A percentile compares a stretch with the other conserved stretches of the same genome.
Conservation (phyloP, 2,797 vertebrate genomes). For the Mus caroli region DNA sequence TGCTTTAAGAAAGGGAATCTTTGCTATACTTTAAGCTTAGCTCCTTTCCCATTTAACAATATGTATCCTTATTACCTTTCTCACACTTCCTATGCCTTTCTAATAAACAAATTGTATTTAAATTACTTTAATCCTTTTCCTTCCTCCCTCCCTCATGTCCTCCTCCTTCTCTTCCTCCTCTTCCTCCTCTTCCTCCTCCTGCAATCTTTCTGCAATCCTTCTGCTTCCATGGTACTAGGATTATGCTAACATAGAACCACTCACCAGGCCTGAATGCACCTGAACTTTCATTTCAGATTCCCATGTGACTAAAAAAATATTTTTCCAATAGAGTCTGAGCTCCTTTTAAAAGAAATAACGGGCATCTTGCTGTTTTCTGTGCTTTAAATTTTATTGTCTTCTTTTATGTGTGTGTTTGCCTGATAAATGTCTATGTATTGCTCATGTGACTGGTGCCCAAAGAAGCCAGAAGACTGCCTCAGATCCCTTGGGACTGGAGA, state of each 20-base stretch:
- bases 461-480: neutral
- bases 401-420: neutral
- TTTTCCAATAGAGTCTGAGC: neutral
- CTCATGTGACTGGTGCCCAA: neutral
- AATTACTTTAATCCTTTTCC: neutral
- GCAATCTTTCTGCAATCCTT: neutral
- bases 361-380: neutral
- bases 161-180: neutral
- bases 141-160: neutral
- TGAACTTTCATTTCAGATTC: neutral
- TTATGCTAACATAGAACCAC: neutral
- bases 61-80: neutral
- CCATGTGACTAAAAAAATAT: neutral
- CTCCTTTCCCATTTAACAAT: neutral
- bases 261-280: neutral
- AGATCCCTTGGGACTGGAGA: neutral
- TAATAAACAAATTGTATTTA: neutral
- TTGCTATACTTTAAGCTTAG: neutral
- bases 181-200: neutral
- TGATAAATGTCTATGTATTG: neutral
- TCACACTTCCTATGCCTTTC: neutral
- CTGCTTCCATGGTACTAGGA: too few relatives aligned
- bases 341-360: neutral
- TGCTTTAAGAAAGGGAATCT: neutral
- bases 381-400: neutral